A percentile compares a stretch with the other conserved stretches of the same genome.
These are phyloP conservation scores for Melinopterus prodromus DNA, from an alignment of 2,888 invertebrate genomes.

Conservation along the genomic window DNA sequence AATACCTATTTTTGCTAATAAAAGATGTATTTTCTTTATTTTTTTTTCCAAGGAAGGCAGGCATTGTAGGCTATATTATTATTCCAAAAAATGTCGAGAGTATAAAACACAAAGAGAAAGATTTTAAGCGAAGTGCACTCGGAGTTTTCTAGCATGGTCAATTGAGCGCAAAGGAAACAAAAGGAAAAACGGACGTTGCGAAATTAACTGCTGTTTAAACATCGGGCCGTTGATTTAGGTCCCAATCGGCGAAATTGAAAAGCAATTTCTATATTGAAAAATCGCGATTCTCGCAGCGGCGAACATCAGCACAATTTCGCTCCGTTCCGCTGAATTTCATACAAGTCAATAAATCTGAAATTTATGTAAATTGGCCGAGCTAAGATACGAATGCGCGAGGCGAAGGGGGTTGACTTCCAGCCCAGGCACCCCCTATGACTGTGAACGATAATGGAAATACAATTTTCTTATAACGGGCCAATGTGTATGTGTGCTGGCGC, in stretches of 20 bases:
- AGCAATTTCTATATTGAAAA: constrained; percentile 35
- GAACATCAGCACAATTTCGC: constrained; percentile 36
- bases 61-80: too few species aligned
- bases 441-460: constrained; percentile 31
- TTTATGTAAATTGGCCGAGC: constrained; percentile 36
- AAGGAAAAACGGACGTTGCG: background rate
- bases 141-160: background rate
- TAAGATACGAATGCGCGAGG: constrained; percentile 20
- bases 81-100: too few species aligned
- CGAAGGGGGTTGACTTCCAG: background rate
- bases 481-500: constrained; percentile 38
- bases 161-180: background rate
- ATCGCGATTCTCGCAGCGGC: constrained; percentile 12
- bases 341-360: constrained; percentile 38
- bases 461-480: constrained; percentile 42
- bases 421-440: background rate
- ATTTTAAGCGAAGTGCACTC: background rate
- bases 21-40: too few species aligned
- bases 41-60: too few species aligned
- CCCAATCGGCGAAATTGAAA: constrained; percentile 33
- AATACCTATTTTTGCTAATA: too few species aligned
- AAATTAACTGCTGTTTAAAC: constrained; percentile 32
- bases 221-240: constrained; percentile 29
- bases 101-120: too few species aligned
- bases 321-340: constrained; percentile 34